A percentile compares a stretch with the other conserved stretches of the same genome.
These are phyloP conservation scores for Ctenoplectra terminalis DNA, from an alignment of 1,140 invertebrate species.

Conservation along the genomic window DNA sequence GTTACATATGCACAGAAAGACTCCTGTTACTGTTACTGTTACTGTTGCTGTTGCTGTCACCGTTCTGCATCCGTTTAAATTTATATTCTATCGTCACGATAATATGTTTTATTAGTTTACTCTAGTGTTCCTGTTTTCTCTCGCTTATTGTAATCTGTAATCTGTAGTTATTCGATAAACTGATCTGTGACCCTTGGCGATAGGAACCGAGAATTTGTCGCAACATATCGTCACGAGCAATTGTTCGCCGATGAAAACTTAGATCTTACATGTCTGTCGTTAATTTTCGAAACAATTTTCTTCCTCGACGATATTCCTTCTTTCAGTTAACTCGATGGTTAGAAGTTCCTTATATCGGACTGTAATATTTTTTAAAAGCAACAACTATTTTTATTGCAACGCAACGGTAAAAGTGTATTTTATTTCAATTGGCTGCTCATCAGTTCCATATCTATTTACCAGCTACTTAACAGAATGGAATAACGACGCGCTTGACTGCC, in stretches of 20 bases:
- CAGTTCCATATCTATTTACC: not conserved
- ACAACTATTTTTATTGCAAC: not conserved
- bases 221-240: not conserved
- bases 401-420: not conserved
- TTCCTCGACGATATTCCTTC: not conserved
- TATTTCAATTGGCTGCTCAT: not conserved
- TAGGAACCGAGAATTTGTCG: not conserved
- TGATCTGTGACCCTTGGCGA: not conserved
- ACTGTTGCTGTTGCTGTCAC: too few species aligned
- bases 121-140: too few species aligned
- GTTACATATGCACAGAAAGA: conserved; percentile 2
- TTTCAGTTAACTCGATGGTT: too few species aligned
- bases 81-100: not conserved
- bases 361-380: not conserved
- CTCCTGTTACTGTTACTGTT: too few species aligned
- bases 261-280: not conserved
- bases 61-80: too few species aligned
- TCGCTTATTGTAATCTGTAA: too few species aligned
- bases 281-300: conserved; percentile 37
- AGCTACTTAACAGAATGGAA: conserved; percentile 2
- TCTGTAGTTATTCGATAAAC: conserved; percentile 8
- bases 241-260: not conserved
- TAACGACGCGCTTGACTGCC: not conserved
- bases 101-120: too few species aligned
- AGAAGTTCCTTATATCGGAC: too few species aligned